Base-by-base conservation (phyloP, 2,797 vertebrate genomes). In the Aphelocoma californica region DNA sequence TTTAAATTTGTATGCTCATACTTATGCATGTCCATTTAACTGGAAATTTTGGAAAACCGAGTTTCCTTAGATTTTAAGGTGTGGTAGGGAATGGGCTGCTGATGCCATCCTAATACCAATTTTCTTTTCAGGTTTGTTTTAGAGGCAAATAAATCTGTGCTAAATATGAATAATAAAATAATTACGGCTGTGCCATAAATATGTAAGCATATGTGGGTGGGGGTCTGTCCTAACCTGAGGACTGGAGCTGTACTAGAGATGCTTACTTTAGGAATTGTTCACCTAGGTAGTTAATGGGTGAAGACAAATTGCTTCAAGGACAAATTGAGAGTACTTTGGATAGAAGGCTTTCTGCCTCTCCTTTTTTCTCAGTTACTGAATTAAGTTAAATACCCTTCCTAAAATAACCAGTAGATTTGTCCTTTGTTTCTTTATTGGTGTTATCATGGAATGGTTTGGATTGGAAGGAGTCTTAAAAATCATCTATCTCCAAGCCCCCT, bases 401-500 rank as follows among this genome's bases (percentile, higher is more conserved):
- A 24, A 64, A 69, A 14, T 82, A 67, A 18, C 17, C 1, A 24
- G 34, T 34, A 73, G 10, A 6, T 64, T 81, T 62, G 14, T 51
- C 6, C 15, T 65, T 73, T 80, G 5, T 29, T 85, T 91, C 18
- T 86, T 54, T 58, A 40, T 14, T 70, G 42, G 2, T 58, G 6
- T 53, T 81, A 36, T 24, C 12, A 34, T 34, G 31, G 20, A 70
- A 44, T 38, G 20, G 2, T 38, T 89, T 51, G 14, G 44, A 36
- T 70, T 64, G 28, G 32, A 44, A 75, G 11, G 11, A 28, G 8
- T 48, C 6, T 44, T 56, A 50, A 56, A 56, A 48, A 56, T 62
- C 6, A 6, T 38, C 9, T 23, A 2, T 29, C 29, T 64, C 21
- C 13, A 50, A 1, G 3, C 4, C 3, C 16, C 6, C 11, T 88